Evolutionary conservation across 1,140 invertebrate species (phyloP), one percentile per base, ranked within the genome.

Genomic region (Tetramorium parvispinum): DNA sequence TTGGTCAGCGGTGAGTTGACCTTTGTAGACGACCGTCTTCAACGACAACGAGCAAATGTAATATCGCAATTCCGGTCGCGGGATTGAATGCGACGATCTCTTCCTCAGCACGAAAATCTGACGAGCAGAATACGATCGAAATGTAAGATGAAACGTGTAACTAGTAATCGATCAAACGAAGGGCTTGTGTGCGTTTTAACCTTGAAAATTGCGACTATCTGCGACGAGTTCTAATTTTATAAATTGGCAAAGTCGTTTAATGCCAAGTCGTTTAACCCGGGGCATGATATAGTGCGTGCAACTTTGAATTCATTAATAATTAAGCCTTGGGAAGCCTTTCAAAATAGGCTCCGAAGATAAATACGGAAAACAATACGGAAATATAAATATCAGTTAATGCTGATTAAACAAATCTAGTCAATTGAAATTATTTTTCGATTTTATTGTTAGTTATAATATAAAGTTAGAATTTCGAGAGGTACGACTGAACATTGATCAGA

Each of bases 21-120:
- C 99, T 96, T 99, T 99, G 96, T 99, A 99, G 13, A 99, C 98
- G 77, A 99, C 96, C 7, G 97, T 99, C 79, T 97, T 97, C 65
- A 98, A 95, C 27, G 98, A 99, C 71, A 99, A 95, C 49, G 98
- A 99, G 95, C 99, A 99, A 92, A 99, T 98, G 95, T 99, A 99
- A 95, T 99, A 99, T 68, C 98, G 96, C 11, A 98, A 96, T 7
- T 97, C 98, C 7, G 97, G 97, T 91, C 97, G 96, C 18, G 97
- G 97, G 92, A 99, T 97, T 85, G 96, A 96, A 93, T 99, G 99
- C 32, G 98, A 98, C 0, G 99, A 97, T 78, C 98, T 96, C 95
- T 99, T 99, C 27, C 99, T 96, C 85, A 99, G 95, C 78, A 99
- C 96, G 94, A 99, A 99, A 66, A 99, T 97, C 97, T 98, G 95